Evolutionary conservation across 2,113 vertebrate species (phyloP).

Genomic region (Pelobates fuscus): DNA sequence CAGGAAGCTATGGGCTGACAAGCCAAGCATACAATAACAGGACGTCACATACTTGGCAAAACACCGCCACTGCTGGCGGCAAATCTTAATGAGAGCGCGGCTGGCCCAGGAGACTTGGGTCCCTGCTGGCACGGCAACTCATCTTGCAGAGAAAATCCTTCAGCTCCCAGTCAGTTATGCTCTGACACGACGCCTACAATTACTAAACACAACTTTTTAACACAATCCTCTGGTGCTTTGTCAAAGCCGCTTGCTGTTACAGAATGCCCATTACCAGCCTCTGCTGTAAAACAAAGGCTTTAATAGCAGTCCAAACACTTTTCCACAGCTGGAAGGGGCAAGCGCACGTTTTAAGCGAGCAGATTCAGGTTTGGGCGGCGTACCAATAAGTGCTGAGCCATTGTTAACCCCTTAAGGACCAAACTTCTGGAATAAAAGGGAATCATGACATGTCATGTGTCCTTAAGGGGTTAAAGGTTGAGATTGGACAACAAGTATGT

Average conservation of each 20-base stretch:
- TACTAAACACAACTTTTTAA: conserved; percentile 87
- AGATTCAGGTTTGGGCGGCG: background rate
- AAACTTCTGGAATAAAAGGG: too few relatives aligned
- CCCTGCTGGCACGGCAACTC: conserved; percentile 85
- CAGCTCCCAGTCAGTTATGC: conserved; percentile 83
- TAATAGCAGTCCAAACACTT: conserved; percentile 65
- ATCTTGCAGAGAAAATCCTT: conserved; percentile 82
- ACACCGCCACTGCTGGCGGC: conserved; percentile 86
- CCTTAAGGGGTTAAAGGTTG: too few relatives aligned
- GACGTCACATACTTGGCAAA: conserved; percentile 86
- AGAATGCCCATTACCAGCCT: conserved; percentile 69
- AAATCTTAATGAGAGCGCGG: conserved; percentile 88
- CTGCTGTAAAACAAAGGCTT: conserved; percentile 76
- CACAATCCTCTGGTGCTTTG: conserved; percentile 85
- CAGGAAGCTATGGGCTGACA: conserved; percentile 89
- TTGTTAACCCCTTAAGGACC: too few relatives aligned
- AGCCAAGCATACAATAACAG: conserved; percentile 89
- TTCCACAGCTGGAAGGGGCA: background rate
- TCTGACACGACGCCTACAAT: conserved; percentile 85
- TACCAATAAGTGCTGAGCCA: too few relatives aligned
- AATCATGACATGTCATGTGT: too few relatives aligned
- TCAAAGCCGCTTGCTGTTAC: conserved; percentile 74
- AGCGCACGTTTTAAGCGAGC: background rate
- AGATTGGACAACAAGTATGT: too few relatives aligned
- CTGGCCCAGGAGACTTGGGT: conserved; percentile 85